Percentiles rank a stretch among this genome's conserved stretches.
These are phyloP conservation scores for Umimayanthus chanpuru DNA, from an alignment of 92 coral and sea anemone species.

Conservation along the genomic window DNA sequence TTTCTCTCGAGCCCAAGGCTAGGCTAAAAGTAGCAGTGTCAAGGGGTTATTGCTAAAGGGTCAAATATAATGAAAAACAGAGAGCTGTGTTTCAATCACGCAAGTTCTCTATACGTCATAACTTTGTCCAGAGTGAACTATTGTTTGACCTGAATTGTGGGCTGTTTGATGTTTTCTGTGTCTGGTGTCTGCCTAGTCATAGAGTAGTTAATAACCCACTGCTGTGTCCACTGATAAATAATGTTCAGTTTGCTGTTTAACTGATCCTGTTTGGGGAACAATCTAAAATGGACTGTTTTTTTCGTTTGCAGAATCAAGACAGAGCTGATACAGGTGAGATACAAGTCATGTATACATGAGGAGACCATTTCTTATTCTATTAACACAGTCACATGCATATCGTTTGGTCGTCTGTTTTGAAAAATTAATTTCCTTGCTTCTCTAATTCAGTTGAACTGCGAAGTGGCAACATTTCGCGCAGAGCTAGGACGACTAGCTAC, in stretches of 20 bases:
- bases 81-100: neutral
- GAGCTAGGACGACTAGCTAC: neutral
- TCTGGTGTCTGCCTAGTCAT: neutral
- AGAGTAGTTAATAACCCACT: neutral
- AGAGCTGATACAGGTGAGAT: conserved; percentile 58
- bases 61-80: no score
- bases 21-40: neutral
- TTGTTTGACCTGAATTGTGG: neutral
- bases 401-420: neutral
- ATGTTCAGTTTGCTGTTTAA: neutral
- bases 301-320: conserved; percentile 52
- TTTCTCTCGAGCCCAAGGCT: neutral
- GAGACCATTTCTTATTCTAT: neutral
- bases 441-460: neutral
- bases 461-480: neutral
- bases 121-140: neutral
- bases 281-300: conserved; percentile 21
- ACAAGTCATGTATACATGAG: neutral
- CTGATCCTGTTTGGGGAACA: neutral
- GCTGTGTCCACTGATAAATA: neutral
- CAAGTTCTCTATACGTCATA: conserved; percentile 10
- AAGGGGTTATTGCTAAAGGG: neutral
- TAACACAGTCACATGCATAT: neutral
- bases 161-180: neutral
- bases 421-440: neutral